Percentiles rank a stretch among this genome's conserved stretches.
phyloP scores from a whole-genome alignment of 2,797 vertebrate species.

The Cygnus olor region DNA sequence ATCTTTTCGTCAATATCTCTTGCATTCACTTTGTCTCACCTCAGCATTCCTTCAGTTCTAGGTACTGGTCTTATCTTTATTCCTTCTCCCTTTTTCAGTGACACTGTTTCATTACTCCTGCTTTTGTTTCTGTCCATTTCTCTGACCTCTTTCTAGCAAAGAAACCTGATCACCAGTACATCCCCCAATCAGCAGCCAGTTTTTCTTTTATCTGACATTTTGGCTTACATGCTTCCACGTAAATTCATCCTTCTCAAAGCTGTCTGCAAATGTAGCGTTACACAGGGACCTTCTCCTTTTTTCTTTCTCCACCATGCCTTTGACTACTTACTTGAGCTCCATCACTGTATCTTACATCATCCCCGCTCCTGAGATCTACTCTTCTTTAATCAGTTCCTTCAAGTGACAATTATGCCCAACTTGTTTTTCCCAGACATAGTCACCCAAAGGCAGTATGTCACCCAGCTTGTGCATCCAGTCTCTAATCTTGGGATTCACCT shows the following conservation, averaged over 20 bases:
- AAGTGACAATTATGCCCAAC: not conserved
- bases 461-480: not conserved
- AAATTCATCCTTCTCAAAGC: not conserved
- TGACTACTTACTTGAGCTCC: not conserved
- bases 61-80: not conserved
- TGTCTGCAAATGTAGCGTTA: not conserved
- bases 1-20: not conserved
- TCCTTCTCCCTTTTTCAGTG: not conserved
- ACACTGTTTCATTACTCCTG: not conserved
- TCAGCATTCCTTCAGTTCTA: not conserved
- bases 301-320: not conserved
- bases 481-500: not conserved
- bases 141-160: not conserved
- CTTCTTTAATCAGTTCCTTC: not conserved
- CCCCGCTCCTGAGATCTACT: not conserved
- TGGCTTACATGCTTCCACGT: not conserved
- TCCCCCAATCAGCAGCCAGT: not conserved
- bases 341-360: not conserved
- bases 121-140: not conserved
- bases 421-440: not conserved
- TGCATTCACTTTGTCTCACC: not conserved
- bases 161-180: not conserved
- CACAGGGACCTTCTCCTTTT: not conserved
- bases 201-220: not conserved
- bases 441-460: not conserved